A percentile compares a stretch with the other conserved stretches of the same genome.
Conservation (phyloP, 2,888 invertebrate genomes). For the Scaptomyza polygonia region DNA sequence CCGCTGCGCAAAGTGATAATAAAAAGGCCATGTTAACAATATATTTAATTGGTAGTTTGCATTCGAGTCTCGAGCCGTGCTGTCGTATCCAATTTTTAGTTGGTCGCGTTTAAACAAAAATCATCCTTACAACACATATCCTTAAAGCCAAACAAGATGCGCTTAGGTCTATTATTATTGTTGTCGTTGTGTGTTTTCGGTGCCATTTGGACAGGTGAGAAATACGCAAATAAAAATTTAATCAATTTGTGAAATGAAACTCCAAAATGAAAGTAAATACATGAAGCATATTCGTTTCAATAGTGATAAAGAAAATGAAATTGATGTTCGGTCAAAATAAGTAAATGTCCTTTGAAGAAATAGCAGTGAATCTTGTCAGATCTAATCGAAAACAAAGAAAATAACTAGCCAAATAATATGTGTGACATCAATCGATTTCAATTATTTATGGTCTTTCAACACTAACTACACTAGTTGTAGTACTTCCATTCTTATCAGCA, state of each 20-base stretch:
- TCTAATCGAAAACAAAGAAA: constrained; percentile 43
- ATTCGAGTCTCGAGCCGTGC: constrained; percentile 63
- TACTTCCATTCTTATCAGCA: constrained; percentile 46
- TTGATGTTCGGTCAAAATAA: constrained; percentile 6
- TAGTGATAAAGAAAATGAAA: not conserved
- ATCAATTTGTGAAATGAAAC: constrained; percentile 14
- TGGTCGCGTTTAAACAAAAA: not conserved
- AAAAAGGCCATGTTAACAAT: constrained; percentile 73
- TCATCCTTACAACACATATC: constrained; percentile 1
- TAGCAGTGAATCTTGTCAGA: not conserved
- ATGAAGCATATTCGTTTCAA: not conserved
- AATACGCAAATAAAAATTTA: constrained; percentile 8
- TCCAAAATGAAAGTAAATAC: no score
- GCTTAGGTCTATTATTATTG: constrained; percentile 35
- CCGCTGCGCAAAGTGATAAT: constrained; percentile 58
- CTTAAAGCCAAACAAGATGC: constrained; percentile 45
- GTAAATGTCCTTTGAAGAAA: not conserved
- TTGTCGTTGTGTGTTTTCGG: constrained; percentile 41
- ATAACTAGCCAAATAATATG: constrained; percentile 2
- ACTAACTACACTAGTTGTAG: constrained; percentile 28
- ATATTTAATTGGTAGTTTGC: constrained; percentile 79
- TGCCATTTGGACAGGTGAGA: constrained; percentile 58
- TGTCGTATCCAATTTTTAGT: constrained; percentile 39
- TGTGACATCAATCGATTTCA: constrained; percentile 37
- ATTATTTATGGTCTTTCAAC: constrained; percentile 46